Evolutionary conservation across 2,888 invertebrate genomes (phyloP).

Genomic region (Entomobrya proxima): DNA sequence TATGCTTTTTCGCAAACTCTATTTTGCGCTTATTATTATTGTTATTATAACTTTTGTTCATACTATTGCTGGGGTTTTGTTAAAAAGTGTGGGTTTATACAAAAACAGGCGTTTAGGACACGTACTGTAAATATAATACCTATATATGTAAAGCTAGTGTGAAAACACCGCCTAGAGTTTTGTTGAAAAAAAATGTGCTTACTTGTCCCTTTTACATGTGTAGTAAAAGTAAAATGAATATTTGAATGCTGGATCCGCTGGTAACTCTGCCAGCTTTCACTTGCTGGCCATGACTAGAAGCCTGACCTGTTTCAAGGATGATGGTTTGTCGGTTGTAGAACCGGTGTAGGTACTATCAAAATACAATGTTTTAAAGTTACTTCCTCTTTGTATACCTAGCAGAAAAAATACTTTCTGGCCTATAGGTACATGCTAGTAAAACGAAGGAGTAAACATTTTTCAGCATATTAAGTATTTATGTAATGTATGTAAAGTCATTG

Average conservation of each 20-base stretch:
- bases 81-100: not conserved
- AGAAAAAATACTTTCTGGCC: not conserved
- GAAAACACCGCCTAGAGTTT: constrained; percentile 46
- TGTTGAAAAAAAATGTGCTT: not conserved
- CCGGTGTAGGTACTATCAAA: not conserved
- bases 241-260: not conserved
- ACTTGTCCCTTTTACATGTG: not conserved
- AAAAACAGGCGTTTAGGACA: not conserved
- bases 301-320: constrained; percentile 46
- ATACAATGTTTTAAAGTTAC: not conserved
- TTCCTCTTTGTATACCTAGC: not conserved
- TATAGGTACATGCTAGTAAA: not conserved
- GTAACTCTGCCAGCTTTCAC: not conserved
- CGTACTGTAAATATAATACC: not conserved
- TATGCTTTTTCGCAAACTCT: constrained; percentile 19
- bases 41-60: not conserved
- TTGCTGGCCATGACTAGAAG: not conserved
- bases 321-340: not conserved
- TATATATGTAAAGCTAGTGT: not conserved
- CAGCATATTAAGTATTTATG: constrained; percentile 43
- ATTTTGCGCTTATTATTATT: constrained; percentile 10
- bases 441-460: constrained; percentile 10
- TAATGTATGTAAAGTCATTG: constrained; percentile 60
- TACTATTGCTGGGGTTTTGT: not conserved
- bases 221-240: not conserved